phyloP scores from a whole-genome alignment of 2,113 vertebrate species.

The Nettapus auritus region DNA sequence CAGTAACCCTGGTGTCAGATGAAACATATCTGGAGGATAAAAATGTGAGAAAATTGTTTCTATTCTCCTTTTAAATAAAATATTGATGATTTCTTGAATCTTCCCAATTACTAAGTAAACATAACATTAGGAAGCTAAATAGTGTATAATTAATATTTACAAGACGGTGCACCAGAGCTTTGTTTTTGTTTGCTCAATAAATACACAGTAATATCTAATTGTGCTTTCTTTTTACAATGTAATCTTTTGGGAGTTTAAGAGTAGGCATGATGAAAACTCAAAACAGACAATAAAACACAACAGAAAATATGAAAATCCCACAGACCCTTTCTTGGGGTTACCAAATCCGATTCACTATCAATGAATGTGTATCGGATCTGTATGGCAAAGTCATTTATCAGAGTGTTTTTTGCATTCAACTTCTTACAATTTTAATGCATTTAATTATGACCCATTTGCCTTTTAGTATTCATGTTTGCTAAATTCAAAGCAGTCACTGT shows the following conservation, averaged over 20 bases:
- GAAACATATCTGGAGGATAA: not conserved
- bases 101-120: constrained; percentile 69
- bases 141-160: constrained; percentile 61
- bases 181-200: constrained; percentile 40
- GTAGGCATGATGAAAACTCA: not conserved
- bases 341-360: not conserved
- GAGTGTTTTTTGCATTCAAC: constrained; percentile 4
- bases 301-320: constrained; percentile 31
- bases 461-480: constrained; percentile 12
- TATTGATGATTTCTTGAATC: constrained; percentile 60
- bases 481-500: constrained; percentile 19
- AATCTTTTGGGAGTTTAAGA: constrained; percentile 26
- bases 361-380: not conserved
- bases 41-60: not conserved
- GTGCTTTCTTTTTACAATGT: not conserved
- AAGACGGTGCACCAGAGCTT: constrained; percentile 15
- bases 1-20: not conserved
- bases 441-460: constrained; percentile 37
- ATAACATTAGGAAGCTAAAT: constrained; percentile 67
- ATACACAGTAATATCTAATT: constrained; percentile 34
- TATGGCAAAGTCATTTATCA: constrained; percentile 15
- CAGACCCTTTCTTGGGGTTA: not conserved
- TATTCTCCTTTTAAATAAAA: constrained; percentile 63
- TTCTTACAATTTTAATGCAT: constrained; percentile 28
- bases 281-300: constrained; percentile 30